Evolutionary conservation across 2,797 vertebrate species (phyloP).

Genomic region (Agapornis canus): DNA sequence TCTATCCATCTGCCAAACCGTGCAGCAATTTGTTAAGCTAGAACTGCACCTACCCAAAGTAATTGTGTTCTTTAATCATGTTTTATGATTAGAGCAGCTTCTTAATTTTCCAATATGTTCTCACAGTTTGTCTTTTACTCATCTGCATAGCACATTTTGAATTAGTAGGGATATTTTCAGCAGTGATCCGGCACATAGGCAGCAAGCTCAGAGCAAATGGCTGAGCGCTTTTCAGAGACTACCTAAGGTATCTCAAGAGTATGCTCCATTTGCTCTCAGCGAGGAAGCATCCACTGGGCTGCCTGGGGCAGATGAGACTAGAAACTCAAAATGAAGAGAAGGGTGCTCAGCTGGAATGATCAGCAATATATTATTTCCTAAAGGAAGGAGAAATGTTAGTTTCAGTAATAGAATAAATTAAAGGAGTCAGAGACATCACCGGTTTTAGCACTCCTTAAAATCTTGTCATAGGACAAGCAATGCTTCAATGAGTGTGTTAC

Average conservation of each 20-base stretch:
- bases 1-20: neutral
- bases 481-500: neutral
- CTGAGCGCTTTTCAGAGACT: slow-evolving; percentile 54
- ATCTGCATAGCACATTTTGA: slow-evolving; percentile 53
- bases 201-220: slow-evolving; percentile 71
- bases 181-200: slow-evolving; percentile 53
- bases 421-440: neutral
- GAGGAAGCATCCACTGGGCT: slow-evolving; percentile 45
- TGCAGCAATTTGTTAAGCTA: neutral
- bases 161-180: slow-evolving; percentile 65
- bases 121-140: neutral
- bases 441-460: neutral
- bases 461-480: neutral
- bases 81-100: neutral
- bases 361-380: neutral
- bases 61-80: neutral
- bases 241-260: slow-evolving; percentile 53
- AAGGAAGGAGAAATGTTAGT: neutral
- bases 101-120: neutral
- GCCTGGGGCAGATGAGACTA: slow-evolving; percentile 69
- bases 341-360: neutral
- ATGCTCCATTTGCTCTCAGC: slow-evolving; percentile 30
- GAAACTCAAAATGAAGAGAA: neutral
- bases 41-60: neutral
- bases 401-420: neutral